Evolutionary conservation across 2,888 invertebrate species (phyloP).

Genomic region (Crematogaster levior): DNA sequence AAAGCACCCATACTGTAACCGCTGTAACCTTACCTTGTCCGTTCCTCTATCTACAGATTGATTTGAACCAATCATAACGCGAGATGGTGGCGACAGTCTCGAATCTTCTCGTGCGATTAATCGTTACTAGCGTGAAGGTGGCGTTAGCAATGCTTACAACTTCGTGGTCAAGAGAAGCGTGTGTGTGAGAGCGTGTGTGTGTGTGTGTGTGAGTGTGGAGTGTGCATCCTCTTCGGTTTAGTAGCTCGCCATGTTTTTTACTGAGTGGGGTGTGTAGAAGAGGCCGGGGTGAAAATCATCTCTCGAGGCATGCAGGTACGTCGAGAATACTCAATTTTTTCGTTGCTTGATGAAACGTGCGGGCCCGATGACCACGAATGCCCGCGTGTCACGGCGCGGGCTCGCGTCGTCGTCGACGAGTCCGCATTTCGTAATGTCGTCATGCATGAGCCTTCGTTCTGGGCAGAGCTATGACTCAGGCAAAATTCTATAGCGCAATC

Average conservation of each 20-base stretch:
- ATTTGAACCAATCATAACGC: too few relatives aligned
- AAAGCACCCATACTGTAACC: too few relatives aligned
- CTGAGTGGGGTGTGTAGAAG: constrained; percentile 89
- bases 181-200: too few relatives aligned
- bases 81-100: too few relatives aligned
- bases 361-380: background rate
- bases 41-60: too few relatives aligned
- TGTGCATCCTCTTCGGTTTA: too few relatives aligned
- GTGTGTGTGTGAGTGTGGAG: too few relatives aligned
- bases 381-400: background rate
- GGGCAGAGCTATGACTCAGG: constrained; percentile 79
- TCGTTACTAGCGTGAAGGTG: too few relatives aligned
- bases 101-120: too few relatives aligned
- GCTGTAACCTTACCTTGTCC: too few relatives aligned
- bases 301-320: constrained; percentile 85
- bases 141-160: too few relatives aligned
- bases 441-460: constrained; percentile 58
- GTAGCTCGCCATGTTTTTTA: constrained; percentile 92
- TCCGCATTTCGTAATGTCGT: constrained; percentile 79
- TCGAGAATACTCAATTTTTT: constrained; percentile 57
- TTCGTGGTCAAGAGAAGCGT: too few relatives aligned
- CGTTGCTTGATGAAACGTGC: background rate
- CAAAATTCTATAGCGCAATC: constrained; percentile 77
- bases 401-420: background rate
- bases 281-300: constrained; percentile 86